Conservation (phyloP, 1,140 invertebrate species). For the Onthophagus taurus region DNA sequence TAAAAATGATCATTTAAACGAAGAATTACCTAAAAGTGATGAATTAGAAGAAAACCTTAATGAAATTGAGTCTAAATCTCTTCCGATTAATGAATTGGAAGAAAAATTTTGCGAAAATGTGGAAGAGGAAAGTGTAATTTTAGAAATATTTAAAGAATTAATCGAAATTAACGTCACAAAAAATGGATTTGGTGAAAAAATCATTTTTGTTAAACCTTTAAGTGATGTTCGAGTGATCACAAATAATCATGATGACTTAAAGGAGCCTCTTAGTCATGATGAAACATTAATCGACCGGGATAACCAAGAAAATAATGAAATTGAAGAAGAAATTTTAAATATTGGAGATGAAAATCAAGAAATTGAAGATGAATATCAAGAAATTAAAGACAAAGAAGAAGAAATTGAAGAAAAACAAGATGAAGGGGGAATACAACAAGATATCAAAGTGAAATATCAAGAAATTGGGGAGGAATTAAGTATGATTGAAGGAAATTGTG, state of each 20-base stretch:
- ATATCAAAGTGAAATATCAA: too few species aligned
- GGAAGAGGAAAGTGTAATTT: slow-evolving; percentile 9
- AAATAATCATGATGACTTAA: neutral
- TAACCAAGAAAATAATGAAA: neutral
- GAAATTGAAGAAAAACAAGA: too few species aligned
- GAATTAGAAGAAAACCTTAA: neutral
- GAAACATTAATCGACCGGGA: neutral
- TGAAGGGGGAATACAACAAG: too few species aligned
- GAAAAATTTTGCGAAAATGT: neutral
- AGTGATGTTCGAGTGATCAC: slow-evolving; percentile 22
- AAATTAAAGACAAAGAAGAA: too few species aligned
- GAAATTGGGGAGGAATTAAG: too few species aligned
- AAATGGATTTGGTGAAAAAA: slow-evolving; percentile 25
- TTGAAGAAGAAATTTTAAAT: neutral
- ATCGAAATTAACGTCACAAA: slow-evolving; percentile 29
- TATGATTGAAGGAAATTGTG: neutral
- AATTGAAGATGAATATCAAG: neutral
- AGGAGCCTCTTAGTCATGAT: neutral
- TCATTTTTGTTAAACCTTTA: slow-evolving; percentile 29
- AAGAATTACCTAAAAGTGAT: neutral
- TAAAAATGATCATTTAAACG: neutral
- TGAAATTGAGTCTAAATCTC: too few species aligned
- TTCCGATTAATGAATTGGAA: too few species aligned
- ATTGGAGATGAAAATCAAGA: neutral
- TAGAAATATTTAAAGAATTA: slow-evolving; percentile 30